phyloP scores from a whole-genome alignment of 2,113 vertebrate species.

The Phaetusa simplex region DNA sequence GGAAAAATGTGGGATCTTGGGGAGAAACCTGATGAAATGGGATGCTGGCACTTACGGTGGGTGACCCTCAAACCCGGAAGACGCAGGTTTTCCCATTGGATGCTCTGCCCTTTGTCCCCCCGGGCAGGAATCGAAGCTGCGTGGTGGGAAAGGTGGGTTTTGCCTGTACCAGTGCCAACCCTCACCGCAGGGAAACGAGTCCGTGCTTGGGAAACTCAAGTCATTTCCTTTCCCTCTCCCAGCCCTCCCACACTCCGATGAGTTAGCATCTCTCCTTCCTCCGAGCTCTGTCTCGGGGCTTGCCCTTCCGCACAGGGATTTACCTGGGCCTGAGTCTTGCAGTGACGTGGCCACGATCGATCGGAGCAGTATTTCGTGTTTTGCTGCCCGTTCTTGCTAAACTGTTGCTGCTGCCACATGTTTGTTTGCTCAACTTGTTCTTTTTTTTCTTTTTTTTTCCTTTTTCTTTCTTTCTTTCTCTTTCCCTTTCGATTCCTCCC shows the following conservation, averaged over 20 bases:
- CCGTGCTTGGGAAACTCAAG: neutral
- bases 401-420: fast-evolving
- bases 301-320: neutral
- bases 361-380: neutral
- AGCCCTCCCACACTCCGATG: neutral
- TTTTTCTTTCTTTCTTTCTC: neutral
- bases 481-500: neutral
- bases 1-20: fast-evolving
- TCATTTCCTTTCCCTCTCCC: neutral
- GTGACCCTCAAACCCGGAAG: neutral
- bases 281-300: neutral
- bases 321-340: fast-evolving
- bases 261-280: neutral
- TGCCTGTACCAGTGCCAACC: neutral
- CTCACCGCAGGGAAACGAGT: neutral
- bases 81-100: fast-evolving
- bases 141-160: neutral
- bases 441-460: neutral
- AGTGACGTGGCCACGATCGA: fast-evolving
- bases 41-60: fast-evolving
- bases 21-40: neutral
- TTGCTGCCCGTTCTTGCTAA: no score
- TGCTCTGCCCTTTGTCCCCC: neutral
- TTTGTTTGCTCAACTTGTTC: neutral
- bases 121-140: fast-evolving